A percentile compares a stretch with the other conserved stretches of the same genome.
These are phyloP conservation scores for Atlantisia rogersi DNA, from an alignment of 2,113 vertebrate species.

Conservation along the genomic window DNA sequence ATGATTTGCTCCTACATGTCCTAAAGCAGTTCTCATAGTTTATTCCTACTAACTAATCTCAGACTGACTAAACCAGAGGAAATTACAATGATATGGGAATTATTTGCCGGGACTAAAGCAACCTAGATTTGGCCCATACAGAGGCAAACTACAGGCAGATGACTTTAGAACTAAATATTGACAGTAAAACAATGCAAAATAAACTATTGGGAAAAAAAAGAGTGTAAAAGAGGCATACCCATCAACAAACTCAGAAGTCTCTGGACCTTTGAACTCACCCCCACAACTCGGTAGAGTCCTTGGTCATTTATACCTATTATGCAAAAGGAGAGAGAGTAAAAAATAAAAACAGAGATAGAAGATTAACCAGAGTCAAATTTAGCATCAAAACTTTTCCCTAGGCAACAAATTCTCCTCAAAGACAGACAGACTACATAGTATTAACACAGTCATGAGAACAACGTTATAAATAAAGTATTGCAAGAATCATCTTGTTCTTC, in stretches of 20 bases:
- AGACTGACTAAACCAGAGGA: not conserved
- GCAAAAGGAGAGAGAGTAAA: not conserved
- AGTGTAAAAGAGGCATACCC: slow-evolving; percentile 87
- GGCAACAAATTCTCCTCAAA: slow-evolving; percentile 21
- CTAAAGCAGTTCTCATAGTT: not conserved
- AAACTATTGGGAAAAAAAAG: slow-evolving; percentile 37
- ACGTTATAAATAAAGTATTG: not conserved
- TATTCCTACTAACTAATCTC: not conserved
- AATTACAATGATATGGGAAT: not conserved
- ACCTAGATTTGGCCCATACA: not conserved
- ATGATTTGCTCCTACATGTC: not conserved
- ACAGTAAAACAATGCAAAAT: slow-evolving; percentile 4
- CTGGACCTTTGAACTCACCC: slow-evolving; percentile 98
- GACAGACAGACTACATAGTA: not conserved
- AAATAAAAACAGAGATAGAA: not conserved
- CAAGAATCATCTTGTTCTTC: not conserved
- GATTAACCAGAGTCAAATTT: not conserved
- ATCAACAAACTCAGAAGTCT: slow-evolving; percentile 95
- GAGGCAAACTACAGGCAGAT: not conserved
- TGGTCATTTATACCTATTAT: slow-evolving; percentile 94
- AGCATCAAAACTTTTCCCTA: not conserved
- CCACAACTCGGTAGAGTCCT: slow-evolving; percentile 97
- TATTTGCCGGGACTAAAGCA: not conserved
- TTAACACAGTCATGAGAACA: slow-evolving; percentile 2
- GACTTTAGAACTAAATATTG: not conserved